Evolutionary conservation across 2,888 invertebrate species (phyloP).

Genomic region (Eupithecia subumbrata): DNA sequence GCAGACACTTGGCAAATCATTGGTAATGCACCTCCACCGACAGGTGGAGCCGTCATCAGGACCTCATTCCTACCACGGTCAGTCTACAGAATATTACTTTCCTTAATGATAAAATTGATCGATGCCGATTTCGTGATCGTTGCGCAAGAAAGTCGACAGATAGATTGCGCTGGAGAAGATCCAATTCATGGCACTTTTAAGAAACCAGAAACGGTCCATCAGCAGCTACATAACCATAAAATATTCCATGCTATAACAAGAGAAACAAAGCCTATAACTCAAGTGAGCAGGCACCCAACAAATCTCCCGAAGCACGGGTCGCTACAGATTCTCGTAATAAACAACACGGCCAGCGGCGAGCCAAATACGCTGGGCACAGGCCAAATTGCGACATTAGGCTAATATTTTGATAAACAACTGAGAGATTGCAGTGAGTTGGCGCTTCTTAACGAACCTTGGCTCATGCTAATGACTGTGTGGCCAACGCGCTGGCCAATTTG

Average conservation of each 20-base stretch:
- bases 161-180: too few species aligned
- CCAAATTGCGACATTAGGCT: constrained; percentile 66
- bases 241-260: constrained; percentile 33
- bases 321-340: constrained; percentile 46
- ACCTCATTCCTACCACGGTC: not conserved
- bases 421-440: constrained; percentile 22
- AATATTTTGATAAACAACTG: constrained; percentile 61
- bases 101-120: not conserved
- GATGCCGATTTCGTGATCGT: not conserved
- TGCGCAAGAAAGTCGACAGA: not conserved
- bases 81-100: too few species aligned
- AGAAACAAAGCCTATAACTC: constrained; percentile 59
- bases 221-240: constrained; percentile 13
- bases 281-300: constrained; percentile 53
- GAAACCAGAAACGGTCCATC: constrained; percentile 4
- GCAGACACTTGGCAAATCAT: too few species aligned
- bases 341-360: constrained; percentile 46
- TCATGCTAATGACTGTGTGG: constrained; percentile 8
- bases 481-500: constrained; percentile 5
- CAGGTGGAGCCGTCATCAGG: too few species aligned
- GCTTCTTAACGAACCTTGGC: constrained; percentile 22
- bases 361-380: constrained; percentile 58
- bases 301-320: constrained; percentile 50
- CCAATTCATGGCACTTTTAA: not conserved
- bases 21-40: too few species aligned